Conservation (phyloP, 2,113 vertebrate genomes). For the Passer montanus region DNA sequence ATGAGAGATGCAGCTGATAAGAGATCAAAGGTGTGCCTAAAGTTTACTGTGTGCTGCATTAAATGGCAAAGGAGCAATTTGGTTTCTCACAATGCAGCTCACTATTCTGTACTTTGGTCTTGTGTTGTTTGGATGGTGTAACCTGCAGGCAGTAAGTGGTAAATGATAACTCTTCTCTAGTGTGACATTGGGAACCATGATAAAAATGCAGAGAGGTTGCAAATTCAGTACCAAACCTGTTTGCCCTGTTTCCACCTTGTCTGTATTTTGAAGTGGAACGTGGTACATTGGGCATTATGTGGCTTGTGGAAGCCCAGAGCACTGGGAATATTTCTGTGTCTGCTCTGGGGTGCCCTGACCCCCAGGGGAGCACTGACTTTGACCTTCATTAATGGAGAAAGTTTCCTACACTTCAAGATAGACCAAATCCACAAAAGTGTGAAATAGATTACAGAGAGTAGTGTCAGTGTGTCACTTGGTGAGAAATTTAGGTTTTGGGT, state of each 20-base stretch:
- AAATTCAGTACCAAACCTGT: neutral
- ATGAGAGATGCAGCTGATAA: constrained; percentile 21
- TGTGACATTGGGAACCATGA: constrained; percentile 6
- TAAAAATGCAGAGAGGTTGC: constrained; percentile 44
- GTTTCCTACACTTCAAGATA: too few relatives aligned
- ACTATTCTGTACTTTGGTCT: constrained; percentile 52
- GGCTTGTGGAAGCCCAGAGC: neutral
- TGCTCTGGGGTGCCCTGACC: too few relatives aligned
- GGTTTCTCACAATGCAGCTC: neutral
- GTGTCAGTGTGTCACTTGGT: too few relatives aligned
- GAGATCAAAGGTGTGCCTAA: constrained; percentile 28
- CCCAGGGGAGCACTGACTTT: too few relatives aligned
- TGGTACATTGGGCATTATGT: neutral
- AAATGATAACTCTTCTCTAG: constrained; percentile 42
- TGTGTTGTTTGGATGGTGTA: constrained; percentile 34
- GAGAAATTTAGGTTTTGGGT: too few relatives aligned
- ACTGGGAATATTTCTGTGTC: too few relatives aligned
- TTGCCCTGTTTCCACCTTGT: neutral
- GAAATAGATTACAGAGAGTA: too few relatives aligned
- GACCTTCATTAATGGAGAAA: too few relatives aligned
- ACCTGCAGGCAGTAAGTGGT: constrained; percentile 42
- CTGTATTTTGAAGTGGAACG: neutral
- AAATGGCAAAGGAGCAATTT: neutral
- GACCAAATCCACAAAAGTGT: too few relatives aligned
- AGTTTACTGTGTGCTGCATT: neutral